Evolutionary conservation across 2,888 invertebrate species (phyloP), one percentile per base, ranked within the genome.

Genomic region (Euphydryas editha): DNA sequence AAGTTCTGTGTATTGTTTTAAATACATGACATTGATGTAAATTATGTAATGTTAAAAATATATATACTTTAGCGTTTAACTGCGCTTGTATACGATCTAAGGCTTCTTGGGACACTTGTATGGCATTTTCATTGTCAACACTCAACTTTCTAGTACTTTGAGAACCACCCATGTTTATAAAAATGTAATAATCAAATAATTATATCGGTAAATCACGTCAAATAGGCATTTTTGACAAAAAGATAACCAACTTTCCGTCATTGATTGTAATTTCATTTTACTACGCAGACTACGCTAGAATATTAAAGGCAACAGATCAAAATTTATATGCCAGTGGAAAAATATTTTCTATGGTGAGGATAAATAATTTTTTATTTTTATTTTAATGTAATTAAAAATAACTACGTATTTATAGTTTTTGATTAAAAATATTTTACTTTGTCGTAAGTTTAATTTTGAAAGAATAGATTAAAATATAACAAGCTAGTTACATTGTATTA

Each of bases 131-230:
- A 75, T 92, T 92, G 64, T 92, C 92, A 69, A 92, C 90, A 78
- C 87, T 88, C 73, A 92, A 76, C 85, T 92, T 92, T 70, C 92
- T 81, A 72, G 94, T 92, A 81, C 94, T 94, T 80, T 94, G 88
- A 70, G 91, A 89, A 76, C 90, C 93, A 82, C 94, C 94, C 94
- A 94, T 94, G 75, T 83, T 90, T 82, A 77, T 78, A 82, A 86
- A 87, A 85, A 76, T 79, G 70, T 73, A 75, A 73, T 74, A 73
- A 77, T 78, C 76, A 78, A 83, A 81, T 83, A 84, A 80, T 79
- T 83, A 82, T 81, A 79, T 89, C 86, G 85, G 86, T 83, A 83
- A 87, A 84, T 83, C 80, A 81, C 80, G 83, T 91, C 89, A 91
- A 83, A 88, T 86, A 83, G 80, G 81, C 90, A 91, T 89, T 81